Base-by-base conservation (phyloP, 2,888 invertebrate species). In the Chloroclysta siterata region DNA sequence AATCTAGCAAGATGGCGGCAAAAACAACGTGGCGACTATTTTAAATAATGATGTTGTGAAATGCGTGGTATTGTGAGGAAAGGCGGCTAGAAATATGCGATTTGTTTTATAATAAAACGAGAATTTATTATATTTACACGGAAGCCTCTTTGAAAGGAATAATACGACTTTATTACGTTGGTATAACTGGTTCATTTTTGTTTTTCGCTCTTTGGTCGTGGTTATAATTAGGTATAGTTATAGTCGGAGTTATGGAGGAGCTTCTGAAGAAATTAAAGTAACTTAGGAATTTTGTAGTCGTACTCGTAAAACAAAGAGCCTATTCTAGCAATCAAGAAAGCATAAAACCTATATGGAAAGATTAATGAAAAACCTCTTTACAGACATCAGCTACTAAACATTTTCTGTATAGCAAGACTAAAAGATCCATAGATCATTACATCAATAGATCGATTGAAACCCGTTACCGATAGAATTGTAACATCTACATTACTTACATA, bases 21-120 rank as follows among this genome's bases (percentile, higher is more conserved):
- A 79, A 79, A 79, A 77, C 76, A 77, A 77, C 74, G 66, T 63
- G 63, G 65, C 60, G 62, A 54, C 58, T 62, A 62, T 68, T 60
- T 66, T 71, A 72, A 57, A 68, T 59, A 58, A 54, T 64, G 69
- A 68, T 63, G 68, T 58, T 63, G 62, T 57, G 53, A 60, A 58
- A 52, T 55, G 59, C 63, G 59, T 63, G 60, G 13, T 58, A 54
- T 53, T 58, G 36, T 51, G 46, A 47, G 60, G 22, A 53, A 48
- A 53, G 29, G 47, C 17, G 47, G 39, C 46, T 46, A 22, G 39
- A 59, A 47, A 59, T 53, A 53, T 39, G 47, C 15, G 4, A 47
- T 56, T 44, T 53, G 53, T 44, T 53, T 52, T 53, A 29, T 53
- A 28, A 48, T 56, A 14, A 46, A 41, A 8, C 6, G 4, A 28